Conservation (phyloP, 2,888 invertebrate genomes). For the Carcina quercana region DNA sequence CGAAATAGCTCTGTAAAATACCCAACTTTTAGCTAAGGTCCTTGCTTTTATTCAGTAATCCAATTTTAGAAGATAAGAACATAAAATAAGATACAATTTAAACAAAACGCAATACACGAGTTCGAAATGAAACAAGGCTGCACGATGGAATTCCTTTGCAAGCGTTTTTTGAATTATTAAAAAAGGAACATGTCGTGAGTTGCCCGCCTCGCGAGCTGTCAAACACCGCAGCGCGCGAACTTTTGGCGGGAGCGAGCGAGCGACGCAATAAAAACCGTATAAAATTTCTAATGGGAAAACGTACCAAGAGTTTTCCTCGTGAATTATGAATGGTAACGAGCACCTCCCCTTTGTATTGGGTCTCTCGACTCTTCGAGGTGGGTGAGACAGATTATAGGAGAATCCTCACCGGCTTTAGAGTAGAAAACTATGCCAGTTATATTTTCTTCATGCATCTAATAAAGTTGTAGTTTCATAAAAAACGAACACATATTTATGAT, state of each 20-base stretch:
- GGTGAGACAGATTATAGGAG: slow-evolving; percentile 1
- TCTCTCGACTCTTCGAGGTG: slow-evolving; percentile 17
- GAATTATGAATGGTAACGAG: slow-evolving; percentile 75
- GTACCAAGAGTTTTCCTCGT: slow-evolving; percentile 64
- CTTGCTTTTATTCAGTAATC: neutral
- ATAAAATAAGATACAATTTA: neutral
- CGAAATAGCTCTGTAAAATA: slow-evolving; percentile 21
- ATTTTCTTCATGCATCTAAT: too few species aligned
- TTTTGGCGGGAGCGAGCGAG: slow-evolving; percentile 40
- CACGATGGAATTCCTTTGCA: slow-evolving; percentile 13
- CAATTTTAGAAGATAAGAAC: too few species aligned
- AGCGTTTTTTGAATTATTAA: slow-evolving; percentile 19
- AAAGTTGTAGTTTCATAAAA: neutral
- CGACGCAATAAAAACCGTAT: slow-evolving; percentile 67
- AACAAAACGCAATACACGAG: slow-evolving; percentile 1
- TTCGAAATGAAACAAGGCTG: too few species aligned
- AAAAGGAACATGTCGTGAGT: slow-evolving; percentile 27
- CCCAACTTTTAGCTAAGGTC: slow-evolving; percentile 15
- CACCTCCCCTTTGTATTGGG: slow-evolving; percentile 40
- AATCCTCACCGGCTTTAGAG: neutral
- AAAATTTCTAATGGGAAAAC: slow-evolving; percentile 73
- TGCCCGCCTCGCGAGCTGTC: slow-evolving; percentile 33
- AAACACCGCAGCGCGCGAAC: slow-evolving; percentile 36
- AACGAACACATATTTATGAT: too few species aligned
- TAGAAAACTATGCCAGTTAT: too few species aligned